Evolutionary conservation across 2,113 vertebrate species (phyloP).

Genomic region (Poeciliopsis retropinna): DNA sequence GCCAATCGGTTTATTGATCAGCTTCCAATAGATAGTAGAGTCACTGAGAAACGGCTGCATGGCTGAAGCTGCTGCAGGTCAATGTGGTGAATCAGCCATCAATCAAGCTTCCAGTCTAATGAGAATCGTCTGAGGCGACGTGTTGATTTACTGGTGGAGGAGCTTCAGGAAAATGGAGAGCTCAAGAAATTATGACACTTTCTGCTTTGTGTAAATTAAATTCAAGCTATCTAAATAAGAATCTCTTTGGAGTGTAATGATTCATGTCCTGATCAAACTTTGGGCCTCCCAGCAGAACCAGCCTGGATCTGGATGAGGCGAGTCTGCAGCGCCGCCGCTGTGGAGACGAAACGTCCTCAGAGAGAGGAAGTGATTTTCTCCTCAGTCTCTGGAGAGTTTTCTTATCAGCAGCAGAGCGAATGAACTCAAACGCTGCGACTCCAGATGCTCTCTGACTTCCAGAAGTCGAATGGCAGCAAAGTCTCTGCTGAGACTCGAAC

Average conservation of each 20-base stretch:
- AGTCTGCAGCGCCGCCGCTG: too few species aligned
- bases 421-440: background rate
- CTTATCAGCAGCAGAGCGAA: background rate
- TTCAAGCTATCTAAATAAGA: background rate
- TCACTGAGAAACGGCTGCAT: slow-evolving; percentile 50
- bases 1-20: slow-evolving; percentile 60
- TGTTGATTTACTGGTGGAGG: background rate
- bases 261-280: background rate
- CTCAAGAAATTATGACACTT: background rate
- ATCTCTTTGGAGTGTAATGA: background rate
- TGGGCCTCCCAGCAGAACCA: background rate
- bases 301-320: too few species aligned
- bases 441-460: background rate
- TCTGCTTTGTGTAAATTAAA: background rate
- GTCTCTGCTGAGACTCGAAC: too few species aligned
- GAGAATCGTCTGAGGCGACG: background rate
- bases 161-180: background rate
- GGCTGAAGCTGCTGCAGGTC: slow-evolving; percentile 40
- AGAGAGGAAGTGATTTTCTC: slow-evolving; percentile 2
- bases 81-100: slow-evolving; percentile 15
- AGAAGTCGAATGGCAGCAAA: background rate
- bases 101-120: slow-evolving; percentile 37
- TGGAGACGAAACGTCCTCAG: background rate
- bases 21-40: slow-evolving; percentile 46
- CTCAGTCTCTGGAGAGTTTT: slow-evolving; percentile 5